These are phyloP conservation scores for Eulemur rufifrons DNA, from an alignment of 2,113 vertebrate species.

Conservation along the genomic window DNA sequence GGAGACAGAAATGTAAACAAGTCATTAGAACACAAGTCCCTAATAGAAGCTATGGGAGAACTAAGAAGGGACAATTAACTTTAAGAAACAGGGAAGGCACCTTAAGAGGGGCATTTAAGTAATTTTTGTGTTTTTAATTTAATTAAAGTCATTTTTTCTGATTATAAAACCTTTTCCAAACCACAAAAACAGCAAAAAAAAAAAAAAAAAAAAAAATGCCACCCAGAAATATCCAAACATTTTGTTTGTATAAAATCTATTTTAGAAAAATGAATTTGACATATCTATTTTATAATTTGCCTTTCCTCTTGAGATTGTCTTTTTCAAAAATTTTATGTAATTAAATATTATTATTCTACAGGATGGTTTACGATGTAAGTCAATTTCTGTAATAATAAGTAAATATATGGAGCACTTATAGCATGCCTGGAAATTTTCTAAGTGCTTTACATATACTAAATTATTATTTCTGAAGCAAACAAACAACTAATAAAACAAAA, in stretches of 20 bases:
- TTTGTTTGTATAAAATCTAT: background rate
- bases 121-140: background rate
- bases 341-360: background rate
- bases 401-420: background rate
- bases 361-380: background rate
- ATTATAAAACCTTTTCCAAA: background rate
- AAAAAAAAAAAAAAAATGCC: background rate
- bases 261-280: background rate
- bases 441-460: background rate
- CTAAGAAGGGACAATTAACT: background rate
- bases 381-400: background rate
- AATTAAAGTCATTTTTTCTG: background rate
- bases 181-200: background rate
- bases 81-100: background rate
- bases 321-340: background rate
- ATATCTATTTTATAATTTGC: background rate
- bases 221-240: background rate
- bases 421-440: background rate
- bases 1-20: slow-evolving; percentile 41
- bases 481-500: slow-evolving; percentile 1
- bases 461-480: slow-evolving; percentile 32
- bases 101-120: background rate
- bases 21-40: background rate
- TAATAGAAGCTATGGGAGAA: background rate
- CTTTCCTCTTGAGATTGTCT: background rate